phyloP scores from a whole-genome alignment of 2,888 invertebrate species.

The Leucophenga maculata region DNA sequence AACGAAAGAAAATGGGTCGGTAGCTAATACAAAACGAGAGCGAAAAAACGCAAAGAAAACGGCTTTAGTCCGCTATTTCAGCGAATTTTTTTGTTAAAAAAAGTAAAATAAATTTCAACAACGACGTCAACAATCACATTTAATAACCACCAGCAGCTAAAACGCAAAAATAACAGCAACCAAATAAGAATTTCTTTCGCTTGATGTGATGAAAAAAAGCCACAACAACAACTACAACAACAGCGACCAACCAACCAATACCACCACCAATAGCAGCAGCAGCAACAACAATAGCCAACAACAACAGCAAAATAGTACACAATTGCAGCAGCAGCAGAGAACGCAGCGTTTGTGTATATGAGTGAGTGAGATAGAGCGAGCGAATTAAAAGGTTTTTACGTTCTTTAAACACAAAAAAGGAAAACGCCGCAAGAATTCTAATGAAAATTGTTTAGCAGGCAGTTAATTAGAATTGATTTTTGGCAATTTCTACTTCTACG shows the following conservation, averaged over 20 bases:
- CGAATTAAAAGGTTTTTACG: background rate
- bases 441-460: slow-evolving; percentile 23
- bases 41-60: slow-evolving; percentile 71
- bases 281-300: slow-evolving; percentile 20
- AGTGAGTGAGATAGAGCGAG: too few species aligned
- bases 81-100: slow-evolving; percentile 74
- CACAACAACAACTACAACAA: slow-evolving; percentile 41
- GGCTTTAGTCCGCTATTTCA: slow-evolving; percentile 75
- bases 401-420: background rate
- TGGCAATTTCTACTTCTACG: slow-evolving; percentile 2
- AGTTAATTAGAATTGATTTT: slow-evolving; percentile 14
- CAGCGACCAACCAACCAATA: slow-evolving; percentile 44
- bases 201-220: slow-evolving; percentile 55
- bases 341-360: background rate
- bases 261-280: slow-evolving; percentile 36
- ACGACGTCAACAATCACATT: slow-evolving; percentile 32
- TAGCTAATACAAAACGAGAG: slow-evolving; percentile 69
- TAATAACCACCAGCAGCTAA: slow-evolving; percentile 31
- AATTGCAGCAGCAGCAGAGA: slow-evolving; percentile 23
- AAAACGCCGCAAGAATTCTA: slow-evolving; percentile 1
- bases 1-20: slow-evolving; percentile 70
- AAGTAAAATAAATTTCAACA: slow-evolving; percentile 42
- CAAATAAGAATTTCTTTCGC: slow-evolving; percentile 34
- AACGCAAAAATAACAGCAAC: slow-evolving; percentile 22
- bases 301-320: slow-evolving; percentile 31